These are phyloP conservation scores for Hypolimnas misippus DNA, from an alignment of 2,888 invertebrate species.

Conservation along the genomic window DNA sequence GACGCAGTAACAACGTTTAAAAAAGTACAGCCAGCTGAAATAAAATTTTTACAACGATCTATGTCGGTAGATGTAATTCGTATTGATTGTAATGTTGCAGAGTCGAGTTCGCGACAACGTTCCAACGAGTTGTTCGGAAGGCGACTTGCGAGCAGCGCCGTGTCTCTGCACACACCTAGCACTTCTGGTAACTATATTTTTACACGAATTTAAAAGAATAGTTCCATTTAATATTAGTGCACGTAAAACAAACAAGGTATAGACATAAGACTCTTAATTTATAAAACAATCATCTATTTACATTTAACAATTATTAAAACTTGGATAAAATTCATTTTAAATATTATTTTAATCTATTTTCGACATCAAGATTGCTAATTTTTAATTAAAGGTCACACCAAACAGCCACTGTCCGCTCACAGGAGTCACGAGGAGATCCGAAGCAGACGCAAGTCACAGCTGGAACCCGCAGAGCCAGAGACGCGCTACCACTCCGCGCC, in stretches of 20 bases:
- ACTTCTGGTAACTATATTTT: constrained; percentile 63
- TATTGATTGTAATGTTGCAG: constrained; percentile 50
- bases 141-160: constrained; percentile 63
- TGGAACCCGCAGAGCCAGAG: constrained; percentile 50
- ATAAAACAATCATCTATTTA: too few species aligned
- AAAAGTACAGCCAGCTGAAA: too few species aligned
- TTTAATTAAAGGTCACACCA: constrained; percentile 56
- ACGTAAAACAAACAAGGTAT: neutral
- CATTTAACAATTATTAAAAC: too few species aligned
- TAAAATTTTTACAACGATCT: too few species aligned
- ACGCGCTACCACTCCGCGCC: constrained; percentile 75
- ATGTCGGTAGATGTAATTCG: too few species aligned
- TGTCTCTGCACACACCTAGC: constrained; percentile 68
- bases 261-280: neutral
- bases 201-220: neutral
- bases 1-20: too few species aligned
- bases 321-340: too few species aligned
- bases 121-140: constrained; percentile 59
- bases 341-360: too few species aligned
- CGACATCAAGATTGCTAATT: neutral
- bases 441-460: constrained; percentile 58
- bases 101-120: constrained; percentile 55
- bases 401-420: constrained; percentile 62
- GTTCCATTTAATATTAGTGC: neutral
- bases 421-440: constrained; percentile 74